Evolutionary conservation across 2,888 invertebrate species (phyloP), one percentile per base, ranked within the genome.

Genomic region (Drosophila hamatofila): DNA sequence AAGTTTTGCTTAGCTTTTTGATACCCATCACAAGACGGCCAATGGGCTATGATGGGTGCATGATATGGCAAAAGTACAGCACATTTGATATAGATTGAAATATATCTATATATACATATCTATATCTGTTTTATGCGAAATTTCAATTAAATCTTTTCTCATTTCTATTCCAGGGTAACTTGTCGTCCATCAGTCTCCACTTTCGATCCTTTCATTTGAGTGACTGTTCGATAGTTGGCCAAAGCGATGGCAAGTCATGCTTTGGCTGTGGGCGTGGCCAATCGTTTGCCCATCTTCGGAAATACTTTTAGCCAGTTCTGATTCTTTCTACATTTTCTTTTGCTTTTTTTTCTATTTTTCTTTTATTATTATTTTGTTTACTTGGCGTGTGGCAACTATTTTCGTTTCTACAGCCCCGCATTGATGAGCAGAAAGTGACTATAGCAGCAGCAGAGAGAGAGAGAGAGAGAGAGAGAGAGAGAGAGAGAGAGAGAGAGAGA

Each of bases 301-400:
- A 60, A 63, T 60, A 60, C 62, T 66, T 78, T 66, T 44, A 18
- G 57, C 62, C 46, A 69, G 75, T 70, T 71, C 25, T 48, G 46
- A 37, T 51, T 51, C 39, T 51, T 39, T 42, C 41, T 37, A 21
- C 51, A 18, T n/a, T 11, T 64, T 25, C 9, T 21, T 23, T 3
- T 55, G n/a, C 37, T 5, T 21, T 25, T 11, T 51, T n/a, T 6
- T 14, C 0, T 2, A 12, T 6, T 12, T 18, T 30, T 37, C 7
- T 4, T 5, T 27, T 2, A 33, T 49, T 56, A 83, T 87, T 84
- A 83, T 87, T 81, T 87, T 87, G 81, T 84, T 83, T 83, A 84
- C 88, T 70, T 64, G 60, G 60, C 54, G 48, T 61, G 52, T 9
- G 60, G 57, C 57, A 75, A 62, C 72, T 72, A 72, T 72, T 71